Conservation (phyloP, 2,797 vertebrate species). For the Neosilurus mollespiculum region DNA sequence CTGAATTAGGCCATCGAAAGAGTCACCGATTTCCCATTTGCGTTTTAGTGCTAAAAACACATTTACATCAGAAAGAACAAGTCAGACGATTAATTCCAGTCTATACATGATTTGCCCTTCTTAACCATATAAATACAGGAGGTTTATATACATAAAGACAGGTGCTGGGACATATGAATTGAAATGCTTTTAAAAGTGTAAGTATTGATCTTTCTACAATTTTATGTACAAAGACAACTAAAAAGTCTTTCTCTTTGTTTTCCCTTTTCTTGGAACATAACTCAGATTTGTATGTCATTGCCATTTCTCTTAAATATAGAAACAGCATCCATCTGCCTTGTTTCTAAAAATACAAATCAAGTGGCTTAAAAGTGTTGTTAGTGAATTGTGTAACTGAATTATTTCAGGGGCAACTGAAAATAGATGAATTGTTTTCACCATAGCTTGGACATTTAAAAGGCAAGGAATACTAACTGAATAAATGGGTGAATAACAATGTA, state of each 20-base stretch:
- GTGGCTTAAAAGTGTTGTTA: not conserved
- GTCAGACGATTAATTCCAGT: slow-evolving; percentile 79
- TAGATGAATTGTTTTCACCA: not conserved
- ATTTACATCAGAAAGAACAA: slow-evolving; percentile 89
- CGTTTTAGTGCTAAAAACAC: slow-evolving; percentile 80
- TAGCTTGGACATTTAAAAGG: not conserved
- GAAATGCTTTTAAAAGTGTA: slow-evolving; percentile 51
- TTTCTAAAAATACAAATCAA: slow-evolving; percentile 31
- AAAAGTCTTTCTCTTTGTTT: slow-evolving; percentile 23
- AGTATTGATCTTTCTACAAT: slow-evolving; percentile 37
- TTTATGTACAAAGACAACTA: slow-evolving; percentile 51
- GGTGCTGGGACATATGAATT: slow-evolving; percentile 41
- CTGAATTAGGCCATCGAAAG: slow-evolving; percentile 75
- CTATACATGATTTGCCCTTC: slow-evolving; percentile 87
- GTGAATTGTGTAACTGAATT: not conserved
- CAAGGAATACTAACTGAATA: not conserved
- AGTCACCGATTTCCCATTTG: slow-evolving; percentile 69
- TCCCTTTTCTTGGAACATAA: not conserved
- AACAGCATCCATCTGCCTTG: slow-evolving; percentile 8
- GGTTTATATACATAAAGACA: slow-evolving; percentile 75
- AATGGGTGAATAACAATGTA: not conserved
- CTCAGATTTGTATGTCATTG: slow-evolving; percentile 1
- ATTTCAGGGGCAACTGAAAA: not conserved
- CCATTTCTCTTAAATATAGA: slow-evolving; percentile 3
- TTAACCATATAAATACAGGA: slow-evolving; percentile 83